Evolutionary conservation across 1,140 invertebrate genomes (phyloP).

Genomic region (Lordiphosa collinella): DNA sequence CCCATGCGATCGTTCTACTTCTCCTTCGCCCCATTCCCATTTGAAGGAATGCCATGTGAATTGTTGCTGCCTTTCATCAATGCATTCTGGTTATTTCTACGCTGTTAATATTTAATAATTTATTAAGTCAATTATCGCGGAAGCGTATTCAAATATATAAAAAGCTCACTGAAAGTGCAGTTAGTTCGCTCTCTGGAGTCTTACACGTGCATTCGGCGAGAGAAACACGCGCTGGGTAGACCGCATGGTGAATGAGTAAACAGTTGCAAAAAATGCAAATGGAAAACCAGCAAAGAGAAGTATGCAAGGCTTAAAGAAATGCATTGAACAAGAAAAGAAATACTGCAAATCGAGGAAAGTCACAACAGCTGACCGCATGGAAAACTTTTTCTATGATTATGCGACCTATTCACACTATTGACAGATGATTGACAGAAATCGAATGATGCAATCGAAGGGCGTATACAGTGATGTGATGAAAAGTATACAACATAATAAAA

Average conservation of each 20-base stretch:
- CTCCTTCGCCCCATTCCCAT: not conserved
- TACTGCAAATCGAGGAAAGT: slow-evolving; percentile 3
- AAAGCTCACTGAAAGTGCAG: slow-evolving; percentile 63
- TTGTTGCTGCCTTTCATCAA: not conserved
- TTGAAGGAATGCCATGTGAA: not conserved
- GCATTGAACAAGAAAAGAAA: slow-evolving; percentile 20
- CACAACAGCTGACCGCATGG: slow-evolving; percentile 21
- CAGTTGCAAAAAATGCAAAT: slow-evolving; percentile 15
- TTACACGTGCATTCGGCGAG: slow-evolving; percentile 45
- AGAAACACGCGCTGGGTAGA: slow-evolving; percentile 49
- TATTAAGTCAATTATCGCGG: slow-evolving; percentile 73
- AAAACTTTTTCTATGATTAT: slow-evolving; percentile 29
- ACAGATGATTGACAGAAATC: too few relatives aligned
- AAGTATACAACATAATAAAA: too few relatives aligned
- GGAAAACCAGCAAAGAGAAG: slow-evolving; percentile 14
- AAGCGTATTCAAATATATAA: slow-evolving; percentile 65
- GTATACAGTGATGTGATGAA: too few relatives aligned
- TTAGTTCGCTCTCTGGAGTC: slow-evolving; percentile 21
- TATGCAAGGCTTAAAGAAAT: slow-evolving; percentile 35
- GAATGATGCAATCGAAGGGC: not conserved
- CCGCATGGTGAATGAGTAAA: not conserved
- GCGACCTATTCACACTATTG: slow-evolving; percentile 6
- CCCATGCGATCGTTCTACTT: not conserved
- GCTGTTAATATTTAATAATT: slow-evolving; percentile 60
- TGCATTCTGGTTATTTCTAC: slow-evolving; percentile 62